A percentile compares a stretch with the other conserved stretches of the same genome.
phyloP scores from a whole-genome alignment of 2,113 vertebrate species.

The Vanacampus margaritifer region DNA sequence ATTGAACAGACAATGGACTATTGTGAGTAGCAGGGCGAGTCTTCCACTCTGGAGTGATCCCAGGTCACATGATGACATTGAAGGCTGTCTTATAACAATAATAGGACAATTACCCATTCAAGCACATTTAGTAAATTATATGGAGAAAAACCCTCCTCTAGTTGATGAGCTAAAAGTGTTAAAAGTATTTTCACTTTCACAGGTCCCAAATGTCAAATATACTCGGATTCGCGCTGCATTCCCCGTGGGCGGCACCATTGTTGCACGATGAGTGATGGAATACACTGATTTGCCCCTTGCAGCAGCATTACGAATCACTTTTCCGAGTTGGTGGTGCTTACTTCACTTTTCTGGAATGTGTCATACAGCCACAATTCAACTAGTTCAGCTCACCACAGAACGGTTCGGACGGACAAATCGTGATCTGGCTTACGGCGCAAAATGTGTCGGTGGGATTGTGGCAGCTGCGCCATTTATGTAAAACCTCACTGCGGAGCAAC shows the following conservation, averaged over 20 bases:
- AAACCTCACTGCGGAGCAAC: background rate
- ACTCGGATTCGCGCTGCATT: background rate
- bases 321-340: background rate
- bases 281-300: background rate
- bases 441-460: background rate
- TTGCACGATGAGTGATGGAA: background rate
- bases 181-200: too few species aligned
- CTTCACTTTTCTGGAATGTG: background rate
- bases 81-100: slow-evolving; percentile 18
- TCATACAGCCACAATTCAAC: background rate
- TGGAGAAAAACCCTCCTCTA: background rate
- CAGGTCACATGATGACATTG: slow-evolving; percentile 54
- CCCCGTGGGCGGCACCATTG: background rate
- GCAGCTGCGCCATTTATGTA: background rate
- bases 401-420: background rate
- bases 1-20: slow-evolving; percentile 58
- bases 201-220: too few species aligned
- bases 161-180: too few species aligned
- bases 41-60: slow-evolving; percentile 29
- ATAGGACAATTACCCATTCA: slow-evolving; percentile 21
- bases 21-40: slow-evolving; percentile 51
- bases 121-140: background rate
- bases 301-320: background rate
- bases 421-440: background rate
- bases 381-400: background rate